phyloP scores from a whole-genome alignment of 2,888 invertebrate species.

The Archips crataeganus region DNA sequence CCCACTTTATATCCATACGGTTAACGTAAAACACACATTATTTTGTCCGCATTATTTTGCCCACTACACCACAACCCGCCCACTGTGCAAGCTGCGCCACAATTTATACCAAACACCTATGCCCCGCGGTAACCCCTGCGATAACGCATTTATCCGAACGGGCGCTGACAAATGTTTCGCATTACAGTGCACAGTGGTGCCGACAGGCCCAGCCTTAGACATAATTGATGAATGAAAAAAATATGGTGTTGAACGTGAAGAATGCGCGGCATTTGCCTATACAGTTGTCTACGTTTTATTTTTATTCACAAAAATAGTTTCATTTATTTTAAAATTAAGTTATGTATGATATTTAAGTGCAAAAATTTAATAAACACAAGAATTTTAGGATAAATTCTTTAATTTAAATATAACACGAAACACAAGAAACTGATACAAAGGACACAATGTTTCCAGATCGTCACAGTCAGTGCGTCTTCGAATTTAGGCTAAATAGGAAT shows the following conservation, averaged over 20 bases:
- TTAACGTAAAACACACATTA: neutral
- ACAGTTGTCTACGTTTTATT: neutral
- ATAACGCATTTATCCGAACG: constrained; percentile 41
- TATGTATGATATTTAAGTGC: too few relatives aligned
- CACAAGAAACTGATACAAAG: too few relatives aligned
- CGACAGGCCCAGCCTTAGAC: constrained; percentile 20
- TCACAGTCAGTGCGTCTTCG: too few relatives aligned
- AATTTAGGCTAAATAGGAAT: too few relatives aligned
- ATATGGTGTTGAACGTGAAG: constrained; percentile 4
- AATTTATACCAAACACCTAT: constrained; percentile 38
- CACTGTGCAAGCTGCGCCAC: constrained; percentile 17
- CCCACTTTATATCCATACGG: too few relatives aligned
- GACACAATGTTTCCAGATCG: too few relatives aligned
- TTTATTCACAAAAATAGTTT: neutral
- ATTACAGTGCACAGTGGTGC: constrained; percentile 40
- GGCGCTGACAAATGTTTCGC: constrained; percentile 43
- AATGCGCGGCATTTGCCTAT: neutral
- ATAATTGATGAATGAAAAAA: constrained; percentile 38
- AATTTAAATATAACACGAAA: too few relatives aligned
- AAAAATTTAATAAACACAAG: too few relatives aligned
- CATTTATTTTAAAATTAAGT: too few relatives aligned
- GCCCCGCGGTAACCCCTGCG: constrained; percentile 40
- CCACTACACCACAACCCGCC: constrained; percentile 12
- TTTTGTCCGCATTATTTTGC: constrained; percentile 33
- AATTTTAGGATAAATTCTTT: too few relatives aligned